A percentile compares a stretch with the other conserved stretches of the same genome.
These are phyloP conservation scores for Drosophila obscura DNA, from an alignment of 1,140 invertebrate species.

Conservation along the genomic window DNA sequence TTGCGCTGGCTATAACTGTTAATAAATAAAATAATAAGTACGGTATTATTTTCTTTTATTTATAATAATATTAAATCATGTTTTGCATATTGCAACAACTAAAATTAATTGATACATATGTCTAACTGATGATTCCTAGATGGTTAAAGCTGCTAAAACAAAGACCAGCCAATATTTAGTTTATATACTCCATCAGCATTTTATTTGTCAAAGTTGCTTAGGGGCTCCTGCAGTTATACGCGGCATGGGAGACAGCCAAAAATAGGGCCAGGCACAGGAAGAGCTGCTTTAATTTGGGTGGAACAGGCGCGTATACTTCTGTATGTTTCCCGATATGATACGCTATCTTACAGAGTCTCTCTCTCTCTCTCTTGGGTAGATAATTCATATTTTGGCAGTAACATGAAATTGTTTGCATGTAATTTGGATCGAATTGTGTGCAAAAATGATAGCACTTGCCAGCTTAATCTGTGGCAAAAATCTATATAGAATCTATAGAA, in stretches of 20 bases:
- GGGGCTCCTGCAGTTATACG: not conserved
- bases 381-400: slow-evolving; percentile 50
- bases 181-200: not conserved
- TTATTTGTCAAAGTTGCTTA: not conserved
- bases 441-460: no score
- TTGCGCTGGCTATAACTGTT: no score
- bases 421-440: slow-evolving; percentile 3
- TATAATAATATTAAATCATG: no score
- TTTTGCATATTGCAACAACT: no score
- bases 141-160: no score
- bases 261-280: slow-evolving; percentile 36
- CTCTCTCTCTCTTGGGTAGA: slow-evolving; percentile 19
- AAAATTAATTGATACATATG: no score
- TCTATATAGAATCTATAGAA: no score
- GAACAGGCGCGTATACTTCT: slow-evolving; percentile 23
- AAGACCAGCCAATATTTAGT: not conserved
- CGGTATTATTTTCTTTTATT: no score
- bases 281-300: slow-evolving; percentile 55
- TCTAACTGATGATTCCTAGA: no score
- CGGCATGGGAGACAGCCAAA: no score
- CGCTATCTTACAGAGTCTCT: not conserved
- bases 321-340: slow-evolving; percentile 44
- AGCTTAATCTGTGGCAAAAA: not conserved
- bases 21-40: no score
- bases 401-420: slow-evolving; percentile 52